Evolutionary conservation across 92 coral and sea anemone species (phyloP).

Genomic region (Nematostella vectensis): DNA sequence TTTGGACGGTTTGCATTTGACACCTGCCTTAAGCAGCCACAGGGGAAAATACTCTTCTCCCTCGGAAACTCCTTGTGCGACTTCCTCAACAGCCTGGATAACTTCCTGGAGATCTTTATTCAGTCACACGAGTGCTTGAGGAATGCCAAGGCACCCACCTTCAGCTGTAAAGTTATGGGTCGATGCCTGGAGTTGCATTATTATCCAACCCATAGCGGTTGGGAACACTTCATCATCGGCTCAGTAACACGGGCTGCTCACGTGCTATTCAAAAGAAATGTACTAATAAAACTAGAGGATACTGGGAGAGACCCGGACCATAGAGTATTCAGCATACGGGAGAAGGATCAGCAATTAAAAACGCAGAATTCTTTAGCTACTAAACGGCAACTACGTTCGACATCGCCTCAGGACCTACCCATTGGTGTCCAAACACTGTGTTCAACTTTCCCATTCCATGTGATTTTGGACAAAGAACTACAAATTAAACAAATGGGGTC

Average conservation of each 20-base stretch:
- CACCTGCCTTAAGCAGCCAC: conserved; percentile 37
- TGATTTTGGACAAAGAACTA: conserved; percentile 57
- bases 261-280: conserved; percentile 21
- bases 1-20: conserved; percentile 54
- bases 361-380: conserved; percentile 10
- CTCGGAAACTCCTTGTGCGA: conserved; percentile 66
- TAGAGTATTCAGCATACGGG: conserved; percentile 33
- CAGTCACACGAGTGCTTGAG: conserved; percentile 33
- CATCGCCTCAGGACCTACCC: conserved; percentile 39
- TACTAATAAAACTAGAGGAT: conserved; percentile 6
- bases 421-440: conserved; percentile 58
- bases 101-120: conserved; percentile 49
- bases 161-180: conserved; percentile 37
- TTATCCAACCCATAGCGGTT: conserved; percentile 57
- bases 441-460: conserved; percentile 74
- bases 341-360: conserved; percentile 9
- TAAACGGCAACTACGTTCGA: conserved; percentile 19
- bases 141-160: conserved; percentile 58
- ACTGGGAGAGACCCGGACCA: background rate
- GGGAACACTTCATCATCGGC: conserved; percentile 61
- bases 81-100: conserved; percentile 74
- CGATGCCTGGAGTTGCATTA: conserved; percentile 53
- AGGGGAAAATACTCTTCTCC: conserved; percentile 50
- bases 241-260: conserved; percentile 67
- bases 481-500: conserved; percentile 74